Base-by-base conservation (phyloP, 2,888 invertebrate species). In the Drosophila multiciliata region DNA sequence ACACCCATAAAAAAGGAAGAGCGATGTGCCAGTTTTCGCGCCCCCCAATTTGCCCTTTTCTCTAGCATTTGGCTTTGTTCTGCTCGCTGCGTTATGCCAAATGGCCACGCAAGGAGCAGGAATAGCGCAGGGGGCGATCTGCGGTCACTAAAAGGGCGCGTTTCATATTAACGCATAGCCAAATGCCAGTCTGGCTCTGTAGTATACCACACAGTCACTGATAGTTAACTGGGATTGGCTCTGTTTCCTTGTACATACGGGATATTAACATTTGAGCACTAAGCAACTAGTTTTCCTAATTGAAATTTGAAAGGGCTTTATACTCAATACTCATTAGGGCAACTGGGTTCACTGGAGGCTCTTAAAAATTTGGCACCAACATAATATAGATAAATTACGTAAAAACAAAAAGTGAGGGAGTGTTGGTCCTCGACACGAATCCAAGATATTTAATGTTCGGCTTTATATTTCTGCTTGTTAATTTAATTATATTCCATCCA, bases 131-230 rank as follows among this genome's bases (percentile, higher is more conserved):
- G 87, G 90, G 90, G 82, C 86, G 87, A 88, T 88, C 86, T 62
- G 85, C 73, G 85, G 80, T 80, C 78, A 83, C 89, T 78, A 87
- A 91, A 91, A 91, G 91, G 91, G 91, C 91, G 91, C 89, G 91
- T 86, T 90, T 73, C 72, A 74, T 78, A 80, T 78, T 85, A 87
- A 82, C 72, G 81, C 79, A 61, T 29, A 57, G 72, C 62, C 72
- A 75, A 78, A 78, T 78, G 78, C 65, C 78, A 78, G 78, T 65
- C 75, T 75, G 55, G 54, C 54, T 38, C 50, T 60, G 45, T 64
- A 48, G 62, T 55, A 53, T 66, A 59, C 32, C 40, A 35, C 53
- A 57, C 17, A 59, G 49, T 48, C 62, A 59, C 32, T 20, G 40
- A 26, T 45, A 45, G 53, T 65, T 64, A 86, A 79, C 69, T 73